A percentile compares a stretch with the other conserved stretches of the same genome.
phyloP scores from a whole-genome alignment of 2,113 vertebrate species.

The Diphyllodes magnificus region DNA sequence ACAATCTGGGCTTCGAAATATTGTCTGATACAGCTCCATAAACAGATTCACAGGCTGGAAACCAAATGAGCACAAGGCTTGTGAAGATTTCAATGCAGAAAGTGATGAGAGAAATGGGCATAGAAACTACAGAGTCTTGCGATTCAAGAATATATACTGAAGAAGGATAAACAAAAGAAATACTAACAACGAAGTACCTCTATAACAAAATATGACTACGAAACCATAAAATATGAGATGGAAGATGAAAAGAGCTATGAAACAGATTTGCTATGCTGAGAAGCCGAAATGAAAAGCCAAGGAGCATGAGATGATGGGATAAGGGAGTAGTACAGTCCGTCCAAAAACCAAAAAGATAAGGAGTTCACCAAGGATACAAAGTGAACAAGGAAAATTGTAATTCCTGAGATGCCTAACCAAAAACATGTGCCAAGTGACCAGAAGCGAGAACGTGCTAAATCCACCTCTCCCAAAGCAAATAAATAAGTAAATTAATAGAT shows the following conservation, averaged over 20 bases:
- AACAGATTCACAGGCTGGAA: not conserved
- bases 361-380: not conserved
- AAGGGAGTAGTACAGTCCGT: not conserved
- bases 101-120: not conserved
- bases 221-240: not conserved
- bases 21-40: not conserved
- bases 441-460: not conserved
- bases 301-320: not conserved
- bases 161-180: not conserved
- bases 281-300: not conserved
- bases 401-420: not conserved
- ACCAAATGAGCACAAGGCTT: not conserved
- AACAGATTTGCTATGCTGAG: not conserved
- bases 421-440: not conserved
- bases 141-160: not conserved
- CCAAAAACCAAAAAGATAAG: not conserved
- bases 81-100: not conserved
- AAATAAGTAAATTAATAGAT: not conserved
- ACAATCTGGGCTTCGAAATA: not conserved
- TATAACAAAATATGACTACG: not conserved
- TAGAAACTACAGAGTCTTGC: not conserved
- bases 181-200: not conserved
- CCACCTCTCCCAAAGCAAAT: not conserved
- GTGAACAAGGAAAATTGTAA: not conserved
- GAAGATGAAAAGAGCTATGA: not conserved